phyloP scores from a whole-genome alignment of 2,888 invertebrate species.

The Drosophila picticornis region DNA sequence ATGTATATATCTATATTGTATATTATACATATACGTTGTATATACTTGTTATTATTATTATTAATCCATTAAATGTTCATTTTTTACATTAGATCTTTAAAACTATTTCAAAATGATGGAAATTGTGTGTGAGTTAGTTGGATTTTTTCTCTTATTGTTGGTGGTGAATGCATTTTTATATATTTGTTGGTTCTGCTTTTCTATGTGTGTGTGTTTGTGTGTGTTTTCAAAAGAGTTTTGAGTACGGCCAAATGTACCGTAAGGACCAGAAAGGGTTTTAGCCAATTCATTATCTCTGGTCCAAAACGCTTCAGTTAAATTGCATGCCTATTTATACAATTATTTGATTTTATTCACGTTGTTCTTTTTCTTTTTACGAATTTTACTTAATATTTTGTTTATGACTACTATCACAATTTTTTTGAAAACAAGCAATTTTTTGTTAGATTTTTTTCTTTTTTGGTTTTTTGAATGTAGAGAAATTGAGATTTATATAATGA shows the following conservation, averaged over 20 bases:
- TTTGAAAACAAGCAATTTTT: slow-evolving; percentile 74
- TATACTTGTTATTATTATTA: slow-evolving; percentile 49
- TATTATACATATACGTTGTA: slow-evolving; percentile 54
- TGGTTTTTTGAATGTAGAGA: slow-evolving; percentile 35
- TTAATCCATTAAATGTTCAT: slow-evolving; percentile 61
- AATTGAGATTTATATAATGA: slow-evolving; percentile 34
- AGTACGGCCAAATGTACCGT: slow-evolving; percentile 21
- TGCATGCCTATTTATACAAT: slow-evolving; percentile 58
- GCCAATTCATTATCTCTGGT: slow-evolving; percentile 16
- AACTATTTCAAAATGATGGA: slow-evolving; percentile 73
- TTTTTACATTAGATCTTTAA: slow-evolving; percentile 73
- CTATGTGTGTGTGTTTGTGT: slow-evolving; percentile 16
- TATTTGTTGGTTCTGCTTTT: slow-evolving; percentile 45
- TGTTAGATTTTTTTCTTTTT: slow-evolving; percentile 42
- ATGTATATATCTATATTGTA: slow-evolving; percentile 42
- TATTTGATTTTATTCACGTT: slow-evolving; percentile 52
- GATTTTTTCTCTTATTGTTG: slow-evolving; percentile 13
- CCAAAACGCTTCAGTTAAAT: slow-evolving; percentile 19
- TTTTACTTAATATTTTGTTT: slow-evolving; percentile 72
- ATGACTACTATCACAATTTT: slow-evolving; percentile 81
- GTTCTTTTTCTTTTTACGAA: slow-evolving; percentile 40
- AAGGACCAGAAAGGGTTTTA: slow-evolving; percentile 24
- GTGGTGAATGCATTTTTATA: slow-evolving; percentile 19
- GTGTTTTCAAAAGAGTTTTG: slow-evolving; percentile 37
- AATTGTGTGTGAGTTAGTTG: slow-evolving; percentile 25